Base-by-base conservation (phyloP, 2,888 invertebrate genomes). In the Ormyrus nitidulus region DNA sequence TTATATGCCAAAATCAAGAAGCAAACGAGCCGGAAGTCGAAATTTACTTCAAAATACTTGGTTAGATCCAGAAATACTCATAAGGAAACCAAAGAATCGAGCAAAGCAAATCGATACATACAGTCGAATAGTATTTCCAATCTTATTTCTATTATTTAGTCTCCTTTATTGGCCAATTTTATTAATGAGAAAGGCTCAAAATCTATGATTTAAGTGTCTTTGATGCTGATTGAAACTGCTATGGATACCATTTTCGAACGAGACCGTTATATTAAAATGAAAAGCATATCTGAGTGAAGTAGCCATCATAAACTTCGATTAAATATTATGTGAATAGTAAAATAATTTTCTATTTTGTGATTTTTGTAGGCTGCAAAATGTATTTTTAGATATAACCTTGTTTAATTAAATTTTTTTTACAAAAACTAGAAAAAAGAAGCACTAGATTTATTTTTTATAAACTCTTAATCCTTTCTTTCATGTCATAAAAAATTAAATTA, bases 161-260 rank as follows among this genome's bases (percentile, higher is more conserved):
- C 92, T 94, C 0, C 92, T 95, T 87, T 96, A 95, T 90, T 96
- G 96, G 96, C 95, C 95, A 0, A 94, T 95, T 80, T 91, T 96
- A 68, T 90, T 95, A 66, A 91, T 95, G 84, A 95, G 94, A 87
- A 94, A 94, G n/a, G 10, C 69, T n/a, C 51, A 48, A 48, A 62
- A 64, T 34, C 34, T 34, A 34, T 34, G 34, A 34, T 34, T 34
- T 34, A 4, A 34, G 34, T 4, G 34, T 34, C 34, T 34, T 34
- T 34, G 34, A 34, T 34, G 34, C 34, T 34, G 19, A 19, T 19
- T 19, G 34, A 34, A 34, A 4, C 34, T 34, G 34, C 34, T 34
- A 4, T 3, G 34, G 3, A 34, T 34, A 34, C 3, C 34, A 34
- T 34, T 34, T 34, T 34, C 34, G 34, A 4, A 34, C 4, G 34